Evolutionary conservation across 1,140 invertebrate species (phyloP).

Genomic region (Macrostomum lignano): DNA sequence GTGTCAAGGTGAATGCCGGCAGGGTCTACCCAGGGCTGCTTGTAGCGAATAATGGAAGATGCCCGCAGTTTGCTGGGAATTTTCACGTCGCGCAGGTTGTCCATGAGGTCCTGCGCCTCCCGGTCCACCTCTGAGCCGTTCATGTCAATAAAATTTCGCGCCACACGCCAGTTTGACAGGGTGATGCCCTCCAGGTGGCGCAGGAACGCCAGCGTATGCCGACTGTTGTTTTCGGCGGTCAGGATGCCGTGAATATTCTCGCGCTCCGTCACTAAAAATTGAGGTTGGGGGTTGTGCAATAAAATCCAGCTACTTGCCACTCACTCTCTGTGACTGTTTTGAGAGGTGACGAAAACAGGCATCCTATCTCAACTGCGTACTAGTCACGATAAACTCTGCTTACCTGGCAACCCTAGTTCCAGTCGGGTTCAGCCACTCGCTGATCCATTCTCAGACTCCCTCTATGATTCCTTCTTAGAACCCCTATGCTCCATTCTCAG

Average conservation of each 20-base stretch:
- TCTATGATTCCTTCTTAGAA: too few relatives aligned
- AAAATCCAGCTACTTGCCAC: too few relatives aligned
- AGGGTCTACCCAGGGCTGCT: background rate
- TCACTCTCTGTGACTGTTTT: too few relatives aligned
- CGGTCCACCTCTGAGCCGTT: conserved; percentile 59
- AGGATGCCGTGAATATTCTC: conserved; percentile 81
- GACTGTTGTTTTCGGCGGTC: conserved; percentile 71
- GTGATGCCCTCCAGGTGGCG: conserved; percentile 91
- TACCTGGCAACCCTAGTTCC: too few relatives aligned
- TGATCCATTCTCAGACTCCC: too few relatives aligned
- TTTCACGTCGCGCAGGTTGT: conserved; percentile 52
- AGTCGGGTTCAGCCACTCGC: too few relatives aligned
- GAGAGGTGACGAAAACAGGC: too few relatives aligned
- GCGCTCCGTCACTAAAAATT: conserved; percentile 80
- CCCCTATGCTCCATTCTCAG: too few relatives aligned
- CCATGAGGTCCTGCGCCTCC: conserved; percentile 61
- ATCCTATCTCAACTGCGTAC: too few relatives aligned
- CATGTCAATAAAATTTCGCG: conserved; percentile 73
- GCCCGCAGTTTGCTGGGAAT: conserved; percentile 15
- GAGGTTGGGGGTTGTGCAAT: too few relatives aligned
- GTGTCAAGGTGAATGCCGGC: background rate
- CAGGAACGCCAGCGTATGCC: conserved; percentile 77
- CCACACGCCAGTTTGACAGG: conserved; percentile 58
- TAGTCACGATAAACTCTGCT: too few relatives aligned
- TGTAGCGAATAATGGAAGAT: conserved; percentile 12